These are phyloP conservation scores for Hylaea fasciaria DNA, from an alignment of 2,888 invertebrate genomes.

Conservation along the genomic window DNA sequence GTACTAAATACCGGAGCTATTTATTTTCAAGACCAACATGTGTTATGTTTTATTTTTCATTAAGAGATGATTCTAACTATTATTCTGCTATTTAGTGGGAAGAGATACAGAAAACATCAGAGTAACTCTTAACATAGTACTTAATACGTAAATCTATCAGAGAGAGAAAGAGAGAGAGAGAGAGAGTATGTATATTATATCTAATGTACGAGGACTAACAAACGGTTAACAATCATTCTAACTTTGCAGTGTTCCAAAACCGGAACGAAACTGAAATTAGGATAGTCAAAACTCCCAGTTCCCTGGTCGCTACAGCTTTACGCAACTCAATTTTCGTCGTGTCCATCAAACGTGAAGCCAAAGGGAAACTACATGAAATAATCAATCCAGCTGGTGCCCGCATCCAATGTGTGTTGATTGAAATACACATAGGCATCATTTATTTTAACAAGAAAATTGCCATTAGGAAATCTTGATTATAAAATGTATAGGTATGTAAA, in stretches of 20 bases:
- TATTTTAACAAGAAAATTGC: neutral
- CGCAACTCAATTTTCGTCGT: conserved; percentile 26
- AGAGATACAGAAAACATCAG: too few relatives aligned
- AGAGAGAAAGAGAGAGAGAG: too few relatives aligned
- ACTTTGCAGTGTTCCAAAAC: neutral
- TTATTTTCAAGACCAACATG: neutral
- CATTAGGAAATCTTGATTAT: neutral
- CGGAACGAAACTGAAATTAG: conserved; percentile 16
- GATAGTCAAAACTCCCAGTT: conserved; percentile 15
- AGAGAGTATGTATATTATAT: too few relatives aligned
- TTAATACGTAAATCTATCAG: too few relatives aligned
- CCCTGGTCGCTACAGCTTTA: conserved; percentile 15
- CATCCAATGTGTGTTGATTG: neutral
- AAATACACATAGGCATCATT: conserved; percentile 1
- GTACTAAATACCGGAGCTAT: conserved; percentile 1
- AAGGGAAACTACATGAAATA: conserved; percentile 15
- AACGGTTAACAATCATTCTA: too few relatives aligned
- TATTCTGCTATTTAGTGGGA: too few relatives aligned
- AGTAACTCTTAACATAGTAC: too few relatives aligned
- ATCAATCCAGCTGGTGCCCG: neutral
- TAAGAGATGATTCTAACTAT: too few relatives aligned
- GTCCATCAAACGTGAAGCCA: conserved; percentile 28
- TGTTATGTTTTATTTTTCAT: too few relatives aligned
- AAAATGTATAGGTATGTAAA: neutral
- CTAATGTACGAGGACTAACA: too few relatives aligned